Conservation (phyloP, 2,113 vertebrate species). For the Oryzias javanicus region DNA sequence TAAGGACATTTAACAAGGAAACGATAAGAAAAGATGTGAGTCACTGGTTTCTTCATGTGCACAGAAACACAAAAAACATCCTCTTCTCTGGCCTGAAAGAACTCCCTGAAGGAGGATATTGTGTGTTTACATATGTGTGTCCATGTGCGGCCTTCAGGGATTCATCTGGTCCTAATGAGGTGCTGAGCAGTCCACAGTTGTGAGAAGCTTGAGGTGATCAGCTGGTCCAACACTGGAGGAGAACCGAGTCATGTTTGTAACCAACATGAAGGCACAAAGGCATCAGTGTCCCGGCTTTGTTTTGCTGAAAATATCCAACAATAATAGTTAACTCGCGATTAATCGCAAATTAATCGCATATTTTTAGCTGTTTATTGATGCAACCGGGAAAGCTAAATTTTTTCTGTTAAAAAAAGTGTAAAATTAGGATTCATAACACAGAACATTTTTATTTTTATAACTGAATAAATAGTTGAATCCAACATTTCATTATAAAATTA, state of each 20-base stretch:
- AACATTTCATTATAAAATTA: no score
- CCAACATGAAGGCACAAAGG: not conserved
- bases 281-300: not conserved
- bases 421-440: no score
- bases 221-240: conserved; percentile 25
- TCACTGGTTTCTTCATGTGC: conserved; percentile 51
- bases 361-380: no score
- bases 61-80: conserved; percentile 55
- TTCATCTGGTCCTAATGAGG: conserved; percentile 46
- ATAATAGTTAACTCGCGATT: no score
- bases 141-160: conserved; percentile 4
- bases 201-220: conserved; percentile 30
- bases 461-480: no score
- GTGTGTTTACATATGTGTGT: conserved; percentile 14
- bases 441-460: no score
- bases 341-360: no score
- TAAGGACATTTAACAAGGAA: conserved; percentile 52
- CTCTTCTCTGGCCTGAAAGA: conserved; percentile 32
- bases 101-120: conserved; percentile 32
- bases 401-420: no score
- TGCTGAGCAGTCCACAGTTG: conserved; percentile 46
- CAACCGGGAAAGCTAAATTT: no score
- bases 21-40: conserved; percentile 61
- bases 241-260: not conserved
- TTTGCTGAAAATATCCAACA: no score